Evolutionary conservation across 2,888 invertebrate genomes (phyloP), one percentile per base, ranked within the genome.

Genomic region (Eristalis arbustorum): DNA sequence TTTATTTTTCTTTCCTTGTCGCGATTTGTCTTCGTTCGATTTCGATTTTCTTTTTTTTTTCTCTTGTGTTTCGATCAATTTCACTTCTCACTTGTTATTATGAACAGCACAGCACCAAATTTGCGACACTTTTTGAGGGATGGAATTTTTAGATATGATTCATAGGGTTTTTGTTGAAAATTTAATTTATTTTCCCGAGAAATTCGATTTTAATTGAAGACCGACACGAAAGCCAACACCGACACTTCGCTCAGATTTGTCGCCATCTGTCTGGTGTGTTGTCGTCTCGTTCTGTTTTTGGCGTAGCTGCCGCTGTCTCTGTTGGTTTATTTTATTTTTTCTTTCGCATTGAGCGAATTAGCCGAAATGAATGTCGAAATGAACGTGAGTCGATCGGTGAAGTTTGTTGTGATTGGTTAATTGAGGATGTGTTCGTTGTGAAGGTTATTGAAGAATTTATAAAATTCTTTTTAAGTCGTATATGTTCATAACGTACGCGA

Each of bases 181-280:
- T 59, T 63, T 64, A 13, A 64, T 77, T 78, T 64, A 81, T 71
- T 78, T 85, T 85, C 74, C 74, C 85, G 77, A 71, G 57, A 76
- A 77, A 85, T 74, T 85, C 74, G 85, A 85, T 85, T 85, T 85
- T 85, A 69, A 56, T 77, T 64, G 40, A 57, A 84, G 78, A 69
- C 84, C 88, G 84, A 88, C 88, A 88, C 84, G 88, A 79, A 88
- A 83, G 75, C 88, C 84, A 80, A 80, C 84, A 88, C 84, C 84
- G 88, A 88, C 77, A 87, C 49, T 84, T 88, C 73, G 73, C 76
- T 80, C 79, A 72, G 76, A n/a, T 88, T 83, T 80, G 83, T 88
- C 73, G 74, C 77, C 81, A 78, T 85, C 75, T 84, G 78, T 71
- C 69, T 18, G 57, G 22, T 49, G 68, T 73, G 62, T 67, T n/a